phyloP scores from a whole-genome alignment of 2,888 invertebrate species.

The Chelonus formosanus region DNA sequence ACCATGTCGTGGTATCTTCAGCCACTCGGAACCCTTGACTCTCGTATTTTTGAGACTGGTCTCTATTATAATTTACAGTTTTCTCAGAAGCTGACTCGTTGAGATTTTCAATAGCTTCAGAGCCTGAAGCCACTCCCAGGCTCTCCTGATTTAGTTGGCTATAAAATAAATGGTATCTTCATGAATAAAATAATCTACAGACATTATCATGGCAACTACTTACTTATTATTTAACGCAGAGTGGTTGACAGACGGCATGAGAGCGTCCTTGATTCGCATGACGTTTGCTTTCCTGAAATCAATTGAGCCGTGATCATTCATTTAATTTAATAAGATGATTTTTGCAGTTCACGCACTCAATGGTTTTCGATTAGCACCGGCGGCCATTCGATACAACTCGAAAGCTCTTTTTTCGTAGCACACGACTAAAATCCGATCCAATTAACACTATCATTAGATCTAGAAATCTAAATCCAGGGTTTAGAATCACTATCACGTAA shows the following conservation, averaged over 20 bases:
- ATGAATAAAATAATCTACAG: not conserved
- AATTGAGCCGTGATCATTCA: constrained; percentile 17
- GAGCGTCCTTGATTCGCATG: constrained; percentile 60
- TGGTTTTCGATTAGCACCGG: constrained; percentile 2
- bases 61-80: constrained; percentile 25
- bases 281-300: constrained; percentile 46
- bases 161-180: constrained; percentile 10
- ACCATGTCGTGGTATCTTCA: constrained; percentile 57
- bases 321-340: not conserved
- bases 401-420: not conserved
- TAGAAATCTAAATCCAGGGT: not conserved
- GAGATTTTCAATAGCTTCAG: constrained; percentile 50
- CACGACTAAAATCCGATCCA: not conserved
- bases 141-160: constrained; percentile 50
- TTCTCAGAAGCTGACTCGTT: constrained; percentile 38
- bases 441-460: no score
- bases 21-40: constrained; percentile 53
- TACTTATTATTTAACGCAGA: constrained; percentile 59
- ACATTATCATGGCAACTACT: constrained; percentile 37
- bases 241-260: constrained; percentile 53
- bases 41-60: constrained; percentile 35
- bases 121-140: constrained; percentile 39
- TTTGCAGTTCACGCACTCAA: not conserved
- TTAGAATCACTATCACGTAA: constrained; percentile 30
- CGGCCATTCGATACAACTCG: not conserved